Evolutionary conservation across 2,888 invertebrate species (phyloP).

Genomic region (Scaeva pyrastri): DNA sequence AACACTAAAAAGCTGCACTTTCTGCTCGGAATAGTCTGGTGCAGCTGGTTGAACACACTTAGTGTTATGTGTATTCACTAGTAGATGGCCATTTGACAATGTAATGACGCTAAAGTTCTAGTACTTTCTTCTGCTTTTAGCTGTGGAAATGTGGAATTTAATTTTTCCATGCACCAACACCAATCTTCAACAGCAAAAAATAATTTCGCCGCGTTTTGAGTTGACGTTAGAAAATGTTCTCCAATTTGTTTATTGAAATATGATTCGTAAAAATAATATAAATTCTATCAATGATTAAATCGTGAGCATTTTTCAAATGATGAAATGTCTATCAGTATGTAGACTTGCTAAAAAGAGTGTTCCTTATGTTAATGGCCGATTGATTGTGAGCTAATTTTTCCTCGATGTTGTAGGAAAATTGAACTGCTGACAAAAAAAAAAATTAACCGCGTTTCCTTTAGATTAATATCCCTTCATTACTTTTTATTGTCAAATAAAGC

Average conservation of each 20-base stretch:
- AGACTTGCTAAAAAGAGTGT: not conserved
- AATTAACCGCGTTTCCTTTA: no score
- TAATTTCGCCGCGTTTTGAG: constrained; percentile 65
- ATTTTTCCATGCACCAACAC: constrained; percentile 5
- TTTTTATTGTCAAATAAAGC: not conserved
- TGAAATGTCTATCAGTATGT: not conserved
- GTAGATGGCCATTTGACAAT: constrained; percentile 18
- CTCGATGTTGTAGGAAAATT: not conserved
- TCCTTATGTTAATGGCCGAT: not conserved
- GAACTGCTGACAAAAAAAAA: not conserved
- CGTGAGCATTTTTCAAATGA: not conserved
- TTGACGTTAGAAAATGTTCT: constrained; percentile 54
- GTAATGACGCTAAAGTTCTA: constrained; percentile 52
- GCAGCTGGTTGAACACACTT: no score
- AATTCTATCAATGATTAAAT: not conserved
- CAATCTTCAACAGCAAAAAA: constrained; percentile 56
- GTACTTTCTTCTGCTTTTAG: constrained; percentile 48
- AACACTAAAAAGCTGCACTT: no score
- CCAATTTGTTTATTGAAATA: constrained; percentile 63
- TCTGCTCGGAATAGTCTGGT: no score
- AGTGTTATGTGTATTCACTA: not conserved
- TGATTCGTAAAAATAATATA: constrained; percentile 4
- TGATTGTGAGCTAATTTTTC: not conserved
- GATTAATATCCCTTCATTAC: no score
- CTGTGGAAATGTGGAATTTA: constrained; percentile 49